Percentiles rank a stretch among this genome's conserved stretches.
Evolutionary conservation across 2,113 vertebrate species (phyloP).

Genomic region (Rattus rattus): DNA sequence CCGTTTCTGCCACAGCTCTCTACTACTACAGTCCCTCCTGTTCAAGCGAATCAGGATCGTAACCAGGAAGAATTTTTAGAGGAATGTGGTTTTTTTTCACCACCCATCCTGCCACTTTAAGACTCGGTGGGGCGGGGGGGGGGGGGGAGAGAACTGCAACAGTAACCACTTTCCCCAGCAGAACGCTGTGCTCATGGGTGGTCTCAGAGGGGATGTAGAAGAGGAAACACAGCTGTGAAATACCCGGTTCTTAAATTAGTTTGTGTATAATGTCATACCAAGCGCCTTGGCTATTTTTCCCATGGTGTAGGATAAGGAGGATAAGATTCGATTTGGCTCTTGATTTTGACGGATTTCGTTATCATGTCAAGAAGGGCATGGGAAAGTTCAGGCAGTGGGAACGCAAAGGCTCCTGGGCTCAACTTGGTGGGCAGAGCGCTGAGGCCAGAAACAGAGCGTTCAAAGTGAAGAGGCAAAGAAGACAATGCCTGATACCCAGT

Average conservation of each 20-base stretch:
- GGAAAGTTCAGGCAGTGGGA: background rate
- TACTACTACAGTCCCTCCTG: background rate
- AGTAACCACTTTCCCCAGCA: background rate
- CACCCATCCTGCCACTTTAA: background rate
- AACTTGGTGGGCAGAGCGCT: background rate
- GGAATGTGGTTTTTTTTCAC: background rate
- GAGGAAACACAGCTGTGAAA: background rate
- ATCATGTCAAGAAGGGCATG: background rate
- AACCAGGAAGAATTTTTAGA: constrained; percentile 9
- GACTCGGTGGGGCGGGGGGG: background rate
- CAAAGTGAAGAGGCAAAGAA: background rate
- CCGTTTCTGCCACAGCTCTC: background rate
- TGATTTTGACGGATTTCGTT: background rate
- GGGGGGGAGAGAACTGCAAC: background rate
- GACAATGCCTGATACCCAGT: background rate
- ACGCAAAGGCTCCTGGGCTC: background rate
- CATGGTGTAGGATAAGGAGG: background rate
- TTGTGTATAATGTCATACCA: background rate
- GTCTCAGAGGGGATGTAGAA: background rate
- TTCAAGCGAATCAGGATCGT: background rate
- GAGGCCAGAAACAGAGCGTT: background rate
- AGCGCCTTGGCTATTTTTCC: background rate
- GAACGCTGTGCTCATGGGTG: background rate
- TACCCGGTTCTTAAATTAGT: background rate
- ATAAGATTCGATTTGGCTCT: background rate